Conservation (phyloP, 2,113 vertebrate species). For the Todiramphus chloris region DNA sequence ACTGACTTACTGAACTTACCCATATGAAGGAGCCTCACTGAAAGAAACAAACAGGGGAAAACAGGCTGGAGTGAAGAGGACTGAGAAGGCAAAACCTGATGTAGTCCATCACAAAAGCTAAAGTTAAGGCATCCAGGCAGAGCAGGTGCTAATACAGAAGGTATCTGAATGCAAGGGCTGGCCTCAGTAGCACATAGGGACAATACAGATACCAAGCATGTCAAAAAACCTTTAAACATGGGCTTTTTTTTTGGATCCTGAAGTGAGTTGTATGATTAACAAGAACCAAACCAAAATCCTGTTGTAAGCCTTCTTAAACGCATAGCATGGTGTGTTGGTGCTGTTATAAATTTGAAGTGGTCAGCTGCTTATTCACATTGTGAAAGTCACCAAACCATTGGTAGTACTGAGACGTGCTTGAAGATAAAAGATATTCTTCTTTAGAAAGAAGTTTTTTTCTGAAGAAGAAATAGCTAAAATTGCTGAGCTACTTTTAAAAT, state of each 20-base stretch:
- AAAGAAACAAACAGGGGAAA: not conserved
- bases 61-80: not conserved
- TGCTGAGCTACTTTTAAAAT: not conserved
- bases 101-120: not conserved
- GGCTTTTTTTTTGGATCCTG: not conserved
- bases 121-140: not conserved
- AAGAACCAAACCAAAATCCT: not conserved
- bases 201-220: not conserved
- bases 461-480: not conserved
- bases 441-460: not conserved
- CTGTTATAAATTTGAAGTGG: not conserved
- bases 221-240: not conserved
- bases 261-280: not conserved
- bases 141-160: not conserved
- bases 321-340: not conserved
- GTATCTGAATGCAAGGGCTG: not conserved
- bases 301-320: not conserved
- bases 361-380: not conserved
- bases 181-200: not conserved
- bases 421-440: not conserved
- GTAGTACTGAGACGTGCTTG: not conserved
- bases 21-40: not conserved
- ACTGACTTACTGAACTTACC: not conserved
- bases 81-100: not conserved
- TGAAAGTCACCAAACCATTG: not conserved